Conservation (phyloP, 1,140 invertebrate species). For the Cataglyphis hispanica region DNA sequence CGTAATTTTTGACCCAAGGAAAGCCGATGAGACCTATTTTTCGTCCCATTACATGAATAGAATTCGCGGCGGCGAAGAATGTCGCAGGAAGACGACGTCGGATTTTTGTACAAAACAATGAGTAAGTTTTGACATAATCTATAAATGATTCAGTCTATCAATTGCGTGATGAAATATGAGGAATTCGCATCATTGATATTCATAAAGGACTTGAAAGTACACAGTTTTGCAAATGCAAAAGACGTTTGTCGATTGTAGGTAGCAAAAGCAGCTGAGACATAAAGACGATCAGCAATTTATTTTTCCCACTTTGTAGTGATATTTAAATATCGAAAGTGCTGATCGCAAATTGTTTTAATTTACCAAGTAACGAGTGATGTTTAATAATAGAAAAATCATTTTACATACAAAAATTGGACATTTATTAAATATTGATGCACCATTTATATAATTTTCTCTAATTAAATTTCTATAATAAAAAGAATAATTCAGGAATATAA, state of each 20-base stretch:
- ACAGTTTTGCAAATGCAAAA: not conserved
- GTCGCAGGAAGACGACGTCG: slow-evolving; percentile 86
- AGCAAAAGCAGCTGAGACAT: not conserved
- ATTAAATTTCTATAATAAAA: not conserved
- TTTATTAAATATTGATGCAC: not conserved
- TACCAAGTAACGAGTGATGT: not conserved
- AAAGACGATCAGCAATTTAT: not conserved
- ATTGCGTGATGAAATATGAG: not conserved
- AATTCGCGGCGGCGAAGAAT: slow-evolving; percentile 68
- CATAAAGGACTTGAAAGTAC: not conserved
- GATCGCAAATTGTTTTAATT: not conserved
- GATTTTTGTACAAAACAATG: slow-evolving; percentile 86
- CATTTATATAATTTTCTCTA: too few species aligned
- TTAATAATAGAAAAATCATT: not conserved
- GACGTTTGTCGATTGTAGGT: not conserved
- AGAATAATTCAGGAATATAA: slow-evolving; percentile 3
- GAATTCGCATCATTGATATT: not conserved
- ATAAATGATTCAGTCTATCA: not conserved
- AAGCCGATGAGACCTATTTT: not conserved
- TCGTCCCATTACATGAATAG: not conserved
- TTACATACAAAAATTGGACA: not conserved
- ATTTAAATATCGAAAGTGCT: not conserved
- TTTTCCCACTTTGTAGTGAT: not conserved
- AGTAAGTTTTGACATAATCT: slow-evolving; percentile 78
- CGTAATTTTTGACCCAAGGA: not conserved